Percentiles rank a stretch among this genome's conserved stretches.
phyloP scores from a whole-genome alignment of 2,797 vertebrate genomes.

The Phyllotis vaccarum region DNA sequence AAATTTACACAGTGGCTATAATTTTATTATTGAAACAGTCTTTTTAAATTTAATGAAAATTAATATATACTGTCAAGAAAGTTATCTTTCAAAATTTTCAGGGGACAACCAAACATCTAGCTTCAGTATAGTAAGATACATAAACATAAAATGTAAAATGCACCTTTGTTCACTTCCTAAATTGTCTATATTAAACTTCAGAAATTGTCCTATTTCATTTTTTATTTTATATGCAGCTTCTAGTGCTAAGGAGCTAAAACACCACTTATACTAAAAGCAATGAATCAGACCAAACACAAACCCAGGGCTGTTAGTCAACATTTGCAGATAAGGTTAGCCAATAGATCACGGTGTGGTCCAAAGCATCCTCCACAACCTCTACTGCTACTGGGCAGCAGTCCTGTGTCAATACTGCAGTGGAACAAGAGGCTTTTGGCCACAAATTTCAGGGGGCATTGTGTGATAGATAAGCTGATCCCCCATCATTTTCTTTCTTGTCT shows the following conservation, averaged over 20 bases:
- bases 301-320: neutral
- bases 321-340: conserved; percentile 49
- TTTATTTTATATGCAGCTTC: conserved; percentile 65
- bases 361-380: conserved; percentile 31
- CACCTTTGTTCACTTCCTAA: conserved; percentile 66
- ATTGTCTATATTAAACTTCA: conserved; percentile 58
- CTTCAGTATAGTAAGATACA: conserved; percentile 32
- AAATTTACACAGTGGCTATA: conserved; percentile 56
- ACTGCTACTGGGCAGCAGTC: conserved; percentile 26
- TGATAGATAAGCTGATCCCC: conserved; percentile 68
- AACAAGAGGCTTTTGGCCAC: conserved; percentile 48
- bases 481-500: conserved; percentile 69
- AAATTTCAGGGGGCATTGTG: conserved; percentile 70
- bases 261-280: conserved; percentile 75
- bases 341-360: conserved; percentile 42
- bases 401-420: conserved; percentile 59
- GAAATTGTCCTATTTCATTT: conserved; percentile 78
- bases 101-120: conserved; percentile 72
- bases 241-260: conserved; percentile 83
- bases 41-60: conserved; percentile 74
- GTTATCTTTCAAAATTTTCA: conserved; percentile 67
- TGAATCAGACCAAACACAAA: conserved; percentile 64
- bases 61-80: conserved; percentile 13
- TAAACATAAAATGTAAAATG: conserved; percentile 78
- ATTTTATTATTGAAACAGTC: conserved; percentile 67